Evolutionary conservation across 2,888 invertebrate genomes (phyloP).

Genomic region (Arctia plantaginis): DNA sequence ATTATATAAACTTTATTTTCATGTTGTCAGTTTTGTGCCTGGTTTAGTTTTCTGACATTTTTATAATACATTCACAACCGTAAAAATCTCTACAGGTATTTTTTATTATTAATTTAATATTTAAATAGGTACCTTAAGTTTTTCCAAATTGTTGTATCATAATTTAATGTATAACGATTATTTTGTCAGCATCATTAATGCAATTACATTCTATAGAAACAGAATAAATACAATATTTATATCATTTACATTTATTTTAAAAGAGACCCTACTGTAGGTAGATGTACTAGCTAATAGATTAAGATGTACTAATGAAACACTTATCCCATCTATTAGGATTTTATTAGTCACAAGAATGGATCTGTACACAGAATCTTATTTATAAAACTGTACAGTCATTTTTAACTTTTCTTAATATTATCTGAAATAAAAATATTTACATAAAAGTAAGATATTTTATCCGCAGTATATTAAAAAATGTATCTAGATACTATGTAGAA

Average conservation of each 20-base stretch:
- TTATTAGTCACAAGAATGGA: slow-evolving; percentile 53
- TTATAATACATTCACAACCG: slow-evolving; percentile 43
- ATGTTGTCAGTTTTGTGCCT: slow-evolving; percentile 50
- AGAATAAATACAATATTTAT: slow-evolving; percentile 79
- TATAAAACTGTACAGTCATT: slow-evolving; percentile 50
- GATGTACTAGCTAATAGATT: not conserved
- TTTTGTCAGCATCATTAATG: slow-evolving; percentile 74
- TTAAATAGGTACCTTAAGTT: slow-evolving; percentile 60
- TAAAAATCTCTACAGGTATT: slow-evolving; percentile 42
- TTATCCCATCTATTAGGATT: slow-evolving; percentile 43
- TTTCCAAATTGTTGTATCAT: slow-evolving; percentile 68
- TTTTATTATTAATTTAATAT: slow-evolving; percentile 47
- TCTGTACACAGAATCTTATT: slow-evolving; percentile 52
- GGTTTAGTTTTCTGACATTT: slow-evolving; percentile 50
- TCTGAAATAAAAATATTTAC: slow-evolving; percentile 45
- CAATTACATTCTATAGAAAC: slow-evolving; percentile 77
- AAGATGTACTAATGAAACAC: slow-evolving; percentile 39
- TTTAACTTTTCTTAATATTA: slow-evolving; percentile 44
- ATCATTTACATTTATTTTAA: slow-evolving; percentile 61
- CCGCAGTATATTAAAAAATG: slow-evolving; percentile 20
- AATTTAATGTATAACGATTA: slow-evolving; percentile 62
- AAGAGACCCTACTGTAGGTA: slow-evolving; percentile 15
- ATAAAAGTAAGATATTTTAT: slow-evolving; percentile 30
- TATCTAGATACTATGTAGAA: not conserved
- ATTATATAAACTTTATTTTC: slow-evolving; percentile 43